Conservation (phyloP, 2,888 invertebrate genomes). For the Keiferia lycopersicella region DNA sequence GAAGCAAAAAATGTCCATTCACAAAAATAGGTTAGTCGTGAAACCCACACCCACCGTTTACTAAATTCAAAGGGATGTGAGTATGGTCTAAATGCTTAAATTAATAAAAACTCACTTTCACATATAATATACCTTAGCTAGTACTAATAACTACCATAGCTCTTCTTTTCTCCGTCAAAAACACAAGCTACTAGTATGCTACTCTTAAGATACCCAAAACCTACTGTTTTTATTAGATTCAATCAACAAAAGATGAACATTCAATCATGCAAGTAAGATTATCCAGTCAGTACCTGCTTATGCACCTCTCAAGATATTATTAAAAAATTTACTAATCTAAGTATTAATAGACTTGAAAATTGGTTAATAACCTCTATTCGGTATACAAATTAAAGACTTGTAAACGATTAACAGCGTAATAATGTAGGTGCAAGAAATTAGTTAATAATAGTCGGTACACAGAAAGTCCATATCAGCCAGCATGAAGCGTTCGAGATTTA, state of each 20-base stretch:
- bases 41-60: slow-evolving; percentile 44
- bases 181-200: too few relatives aligned
- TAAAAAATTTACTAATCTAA: slow-evolving; percentile 32
- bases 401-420: slow-evolving; percentile 44
- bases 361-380: slow-evolving; percentile 35
- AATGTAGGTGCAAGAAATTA: slow-evolving; percentile 34
- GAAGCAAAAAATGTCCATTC: slow-evolving; percentile 74
- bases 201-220: too few relatives aligned
- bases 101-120: background rate
- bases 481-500: slow-evolving; percentile 51
- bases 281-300: background rate
- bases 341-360: slow-evolving; percentile 32
- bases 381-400: slow-evolving; percentile 30
- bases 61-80: background rate
- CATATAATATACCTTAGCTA: background rate
- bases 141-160: too few relatives aligned
- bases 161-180: too few relatives aligned
- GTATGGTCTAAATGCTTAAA: background rate
- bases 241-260: background rate
- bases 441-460: slow-evolving; percentile 36
- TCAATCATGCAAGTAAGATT: background rate
- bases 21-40: slow-evolving; percentile 78
- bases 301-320: background rate
- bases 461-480: slow-evolving; percentile 41
- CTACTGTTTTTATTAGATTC: background rate